Percentiles rank a stretch among this genome's conserved stretches.
phyloP scores from a whole-genome alignment of 1,140 invertebrate genomes.

The Theocolax elegans region DNA sequence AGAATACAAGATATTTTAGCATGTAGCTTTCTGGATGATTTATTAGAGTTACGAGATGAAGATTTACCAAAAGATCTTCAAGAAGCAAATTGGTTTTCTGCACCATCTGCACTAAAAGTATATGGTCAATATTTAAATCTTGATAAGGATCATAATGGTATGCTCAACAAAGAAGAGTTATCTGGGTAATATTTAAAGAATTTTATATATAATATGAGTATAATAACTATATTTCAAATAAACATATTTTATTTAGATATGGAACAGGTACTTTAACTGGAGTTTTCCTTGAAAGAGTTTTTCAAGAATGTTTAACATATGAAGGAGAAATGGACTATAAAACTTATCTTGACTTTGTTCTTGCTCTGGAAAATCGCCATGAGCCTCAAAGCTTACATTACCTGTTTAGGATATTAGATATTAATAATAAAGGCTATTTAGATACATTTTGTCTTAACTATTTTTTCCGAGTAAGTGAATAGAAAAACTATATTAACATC shows the following conservation, averaged over 20 bases:
- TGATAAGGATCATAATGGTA: conserved; percentile 95
- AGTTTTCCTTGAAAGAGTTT: conserved; percentile 92
- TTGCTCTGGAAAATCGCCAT: conserved; percentile 91
- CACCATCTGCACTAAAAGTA: conserved; percentile 86
- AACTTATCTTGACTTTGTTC: conserved; percentile 93
- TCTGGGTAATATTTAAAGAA: conserved; percentile 71
- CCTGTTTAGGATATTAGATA: conserved; percentile 92
- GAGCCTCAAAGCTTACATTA: conserved; percentile 93
- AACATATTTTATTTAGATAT: conserved; percentile 70
- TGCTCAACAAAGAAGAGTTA: conserved; percentile 91
- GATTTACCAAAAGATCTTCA: conserved; percentile 84
- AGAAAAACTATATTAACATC: not conserved
- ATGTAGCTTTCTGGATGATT: conserved; percentile 91
- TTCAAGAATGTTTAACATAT: conserved; percentile 95
- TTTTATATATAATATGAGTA: conserved; percentile 8
- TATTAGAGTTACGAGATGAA: conserved; percentile 87
- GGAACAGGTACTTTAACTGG: conserved; percentile 91
- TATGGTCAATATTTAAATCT: conserved; percentile 95
- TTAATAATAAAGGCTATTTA: conserved; percentile 87
- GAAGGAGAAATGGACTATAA: conserved; percentile 99
- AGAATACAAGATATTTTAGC: conserved; percentile 91
- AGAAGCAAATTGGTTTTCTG: conserved; percentile 95
- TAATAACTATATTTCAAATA: not conserved
- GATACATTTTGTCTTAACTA: conserved; percentile 92
- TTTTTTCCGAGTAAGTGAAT: conserved; percentile 83